Conservation (phyloP, 2,113 vertebrate genomes). For the Oceanodroma tethys region DNA sequence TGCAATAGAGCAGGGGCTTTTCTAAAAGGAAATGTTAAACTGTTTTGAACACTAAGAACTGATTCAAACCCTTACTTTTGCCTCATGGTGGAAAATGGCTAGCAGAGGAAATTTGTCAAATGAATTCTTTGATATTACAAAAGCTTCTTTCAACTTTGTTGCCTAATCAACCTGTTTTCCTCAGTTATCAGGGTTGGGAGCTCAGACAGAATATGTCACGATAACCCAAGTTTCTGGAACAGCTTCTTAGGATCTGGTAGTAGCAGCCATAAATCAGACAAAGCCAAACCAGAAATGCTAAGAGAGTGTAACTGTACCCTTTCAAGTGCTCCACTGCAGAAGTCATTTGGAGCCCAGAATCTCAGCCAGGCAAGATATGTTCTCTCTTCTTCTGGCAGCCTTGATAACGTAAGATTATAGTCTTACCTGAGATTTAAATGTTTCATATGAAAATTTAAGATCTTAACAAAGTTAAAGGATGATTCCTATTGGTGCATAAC, state of each 20-base stretch:
- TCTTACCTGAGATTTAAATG: neutral
- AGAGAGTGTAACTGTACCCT: neutral
- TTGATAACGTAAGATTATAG: neutral
- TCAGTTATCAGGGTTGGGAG: neutral
- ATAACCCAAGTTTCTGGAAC: neutral
- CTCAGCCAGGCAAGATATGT: neutral
- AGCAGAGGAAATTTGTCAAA: neutral
- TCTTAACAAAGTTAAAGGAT: neutral
- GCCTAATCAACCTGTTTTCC: neutral
- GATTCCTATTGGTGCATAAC: neutral
- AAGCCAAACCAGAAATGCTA: neutral
- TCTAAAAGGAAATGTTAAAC: neutral
- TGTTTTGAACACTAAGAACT: neutral
- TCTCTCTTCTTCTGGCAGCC: neutral
- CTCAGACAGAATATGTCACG: neutral
- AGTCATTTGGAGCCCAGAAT: neutral
- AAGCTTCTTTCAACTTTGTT: neutral
- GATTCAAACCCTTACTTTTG: neutral
- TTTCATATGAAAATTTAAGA: neutral
- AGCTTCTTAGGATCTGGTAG: neutral
- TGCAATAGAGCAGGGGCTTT: neutral
- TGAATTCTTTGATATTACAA: neutral
- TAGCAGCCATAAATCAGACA: neutral
- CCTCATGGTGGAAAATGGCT: neutral
- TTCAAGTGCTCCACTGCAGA: neutral